Conservation (phyloP, 2,797 vertebrate species). For the Halcyon smyrnensis region DNA sequence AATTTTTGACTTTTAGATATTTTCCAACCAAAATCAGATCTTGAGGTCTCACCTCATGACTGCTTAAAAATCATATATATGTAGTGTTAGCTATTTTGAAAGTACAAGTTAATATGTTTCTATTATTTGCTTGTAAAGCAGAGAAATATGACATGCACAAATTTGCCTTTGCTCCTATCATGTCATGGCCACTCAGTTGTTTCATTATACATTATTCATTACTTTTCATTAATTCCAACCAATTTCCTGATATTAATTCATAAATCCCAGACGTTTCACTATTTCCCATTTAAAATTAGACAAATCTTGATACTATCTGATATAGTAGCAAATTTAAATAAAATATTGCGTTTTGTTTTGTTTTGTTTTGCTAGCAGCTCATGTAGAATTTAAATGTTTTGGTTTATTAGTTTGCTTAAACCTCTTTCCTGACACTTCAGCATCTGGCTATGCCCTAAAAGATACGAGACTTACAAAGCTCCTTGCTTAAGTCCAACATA, state of each 20-base stretch:
- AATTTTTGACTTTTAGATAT: neutral
- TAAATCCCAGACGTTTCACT: conserved; percentile 24
- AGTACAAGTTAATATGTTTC: neutral
- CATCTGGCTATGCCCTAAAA: neutral
- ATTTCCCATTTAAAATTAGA: conserved; percentile 36
- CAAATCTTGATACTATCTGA: neutral
- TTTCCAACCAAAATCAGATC: neutral
- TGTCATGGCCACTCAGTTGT: neutral
- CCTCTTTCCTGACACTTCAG: neutral
- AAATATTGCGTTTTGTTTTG: neutral
- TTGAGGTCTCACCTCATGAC: neutral
- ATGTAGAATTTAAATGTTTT: neutral
- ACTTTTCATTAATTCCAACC: conserved; percentile 51
- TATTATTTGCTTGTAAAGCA: neutral
- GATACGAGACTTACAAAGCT: neutral
- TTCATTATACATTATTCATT: conserved; percentile 60
- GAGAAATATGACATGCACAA: neutral
- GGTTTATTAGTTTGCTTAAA: neutral
- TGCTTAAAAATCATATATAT: neutral
- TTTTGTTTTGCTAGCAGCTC: neutral
- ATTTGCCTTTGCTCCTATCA: neutral
- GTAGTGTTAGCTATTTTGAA: neutral
- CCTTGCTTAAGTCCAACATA: neutral
- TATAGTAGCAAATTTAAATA: conserved; percentile 34
- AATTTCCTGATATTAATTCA: conserved; percentile 61